phyloP scores from a whole-genome alignment of 1,140 invertebrate genomes.

The Lethrus apterus region DNA sequence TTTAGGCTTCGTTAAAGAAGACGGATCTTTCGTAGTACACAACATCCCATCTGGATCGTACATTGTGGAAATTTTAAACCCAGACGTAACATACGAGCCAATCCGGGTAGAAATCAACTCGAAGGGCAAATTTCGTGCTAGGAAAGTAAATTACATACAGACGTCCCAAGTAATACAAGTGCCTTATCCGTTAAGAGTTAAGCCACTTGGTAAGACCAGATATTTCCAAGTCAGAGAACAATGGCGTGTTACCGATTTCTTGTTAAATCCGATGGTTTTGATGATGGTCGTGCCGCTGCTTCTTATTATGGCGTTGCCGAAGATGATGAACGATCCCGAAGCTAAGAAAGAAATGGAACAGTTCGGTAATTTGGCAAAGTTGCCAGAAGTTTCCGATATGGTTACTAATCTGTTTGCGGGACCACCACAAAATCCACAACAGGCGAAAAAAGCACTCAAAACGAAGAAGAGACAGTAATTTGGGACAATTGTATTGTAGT shows the following conservation, averaged over 20 bases:
- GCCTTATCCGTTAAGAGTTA: conserved; percentile 85
- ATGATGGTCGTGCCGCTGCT: conserved; percentile 94
- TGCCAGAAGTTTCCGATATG: conserved; percentile 86
- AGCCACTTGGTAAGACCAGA: conserved; percentile 68
- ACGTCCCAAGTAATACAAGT: conserved; percentile 80
- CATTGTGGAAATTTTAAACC: conserved; percentile 86
- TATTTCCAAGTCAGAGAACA: conserved; percentile 94
- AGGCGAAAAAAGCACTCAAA: conserved; percentile 54
- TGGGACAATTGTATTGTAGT: too few relatives aligned
- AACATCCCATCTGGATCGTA: conserved; percentile 92
- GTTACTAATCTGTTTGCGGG: conserved; percentile 73
- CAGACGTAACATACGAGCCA: conserved; percentile 86
- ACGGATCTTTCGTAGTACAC: conserved; percentile 87
- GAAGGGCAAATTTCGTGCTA: conserved; percentile 91
- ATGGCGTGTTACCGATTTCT: conserved; percentile 89
- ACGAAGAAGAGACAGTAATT: conserved; percentile 61
- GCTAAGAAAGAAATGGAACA: conserved; percentile 92
- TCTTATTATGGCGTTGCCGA: conserved; percentile 87
- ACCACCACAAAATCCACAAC: conserved; percentile 42
- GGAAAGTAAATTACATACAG: conserved; percentile 93
- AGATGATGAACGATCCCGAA: conserved; percentile 95
- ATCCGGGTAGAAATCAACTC: conserved; percentile 91
- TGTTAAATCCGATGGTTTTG: conserved; percentile 95
- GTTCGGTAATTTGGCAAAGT: conserved; percentile 72
- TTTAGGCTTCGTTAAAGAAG: conserved; percentile 68